phyloP scores from a whole-genome alignment of 2,113 vertebrate species.

The Anser cygnoides region DNA sequence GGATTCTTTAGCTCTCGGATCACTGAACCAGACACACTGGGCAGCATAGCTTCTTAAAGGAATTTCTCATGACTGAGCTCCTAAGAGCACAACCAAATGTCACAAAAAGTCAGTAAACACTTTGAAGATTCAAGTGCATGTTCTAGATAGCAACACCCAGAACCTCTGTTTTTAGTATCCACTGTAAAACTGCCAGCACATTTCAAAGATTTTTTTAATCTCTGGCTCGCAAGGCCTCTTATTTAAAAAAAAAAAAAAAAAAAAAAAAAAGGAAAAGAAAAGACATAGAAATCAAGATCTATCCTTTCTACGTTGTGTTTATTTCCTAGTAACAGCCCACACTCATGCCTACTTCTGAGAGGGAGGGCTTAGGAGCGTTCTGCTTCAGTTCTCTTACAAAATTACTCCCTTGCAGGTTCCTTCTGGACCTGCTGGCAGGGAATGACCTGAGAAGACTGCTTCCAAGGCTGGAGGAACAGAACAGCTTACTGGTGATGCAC shows the following conservation, averaged over 20 bases:
- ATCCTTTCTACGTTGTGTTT: neutral
- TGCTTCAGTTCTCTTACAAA: neutral
- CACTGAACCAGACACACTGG: neutral
- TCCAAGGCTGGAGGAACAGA: neutral
- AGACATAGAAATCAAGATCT: neutral
- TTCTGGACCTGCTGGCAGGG: neutral
- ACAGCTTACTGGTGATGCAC: neutral
- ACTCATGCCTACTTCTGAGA: neutral
- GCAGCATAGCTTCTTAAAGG: conserved; percentile 28
- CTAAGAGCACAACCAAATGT: conserved; percentile 36
- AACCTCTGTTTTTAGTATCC: neutral
- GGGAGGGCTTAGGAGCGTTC: neutral
- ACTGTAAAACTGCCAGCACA: neutral
- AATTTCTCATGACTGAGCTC: neutral
- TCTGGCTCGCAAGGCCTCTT: neutral
- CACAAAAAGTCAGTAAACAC: conserved; percentile 38
- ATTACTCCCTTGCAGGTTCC: neutral
- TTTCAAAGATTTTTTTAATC: neutral
- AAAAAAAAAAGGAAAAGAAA: rapidly evolving
- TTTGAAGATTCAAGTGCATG: neutral
- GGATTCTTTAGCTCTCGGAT: conserved; percentile 5
- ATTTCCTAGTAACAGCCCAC: neutral
- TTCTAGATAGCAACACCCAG: neutral
- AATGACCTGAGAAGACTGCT: neutral
- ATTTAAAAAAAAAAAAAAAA: neutral